Evolutionary conservation across 2,888 invertebrate species (phyloP), one percentile per base, ranked within the genome.

Genomic region (Drosophila suboccidentalis): DNA sequence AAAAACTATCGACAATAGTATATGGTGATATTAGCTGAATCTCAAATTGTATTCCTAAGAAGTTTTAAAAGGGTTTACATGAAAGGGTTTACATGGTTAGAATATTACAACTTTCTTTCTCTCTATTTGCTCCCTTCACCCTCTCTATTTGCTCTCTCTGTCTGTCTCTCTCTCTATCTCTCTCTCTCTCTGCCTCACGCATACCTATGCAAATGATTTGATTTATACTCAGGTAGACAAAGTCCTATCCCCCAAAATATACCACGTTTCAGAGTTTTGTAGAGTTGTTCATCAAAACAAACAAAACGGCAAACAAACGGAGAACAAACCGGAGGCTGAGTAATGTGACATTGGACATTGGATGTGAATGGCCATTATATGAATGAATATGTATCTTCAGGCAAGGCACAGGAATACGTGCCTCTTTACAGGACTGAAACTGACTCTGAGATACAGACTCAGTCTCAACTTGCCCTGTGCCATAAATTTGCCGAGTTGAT

Each of bases 401-500:
- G 41, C 53, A 19, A 26, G 47, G 22, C 19, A 11, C 36, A n/a
- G 38, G 53, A 55, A 50, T 41, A 78, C 78, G 62, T 66, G 76
- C 41, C 46, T 41, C 59, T 51, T 53, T 51, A n/a, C 55, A 59
- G 57, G 44, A 57, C 43, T 29, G 29, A 29, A 8, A 29, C 29
- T 29, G 29, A 29, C 6, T 1, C 29, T 1, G 29, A 46, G 38
- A 22, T 49, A 22, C 61, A 41, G 29, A 8, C 47, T 47, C 22
- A 47, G 47, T 26, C 32, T 46, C 38, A 19, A 58, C 22, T 11
- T 64, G 53, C 57, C 43, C 41, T 53, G 29, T n/a, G 60, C 54
- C 64, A 74, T 73, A 80, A 75, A 80, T 84, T 76, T 66, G 46
- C 73, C 41, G 69, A 54, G 67, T 82, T 82, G 89, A 86, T 89